Percentiles rank a stretch among this genome's conserved stretches.
Conservation (phyloP, 2,888 invertebrate genomes). For the Harpalus rubripes region DNA sequence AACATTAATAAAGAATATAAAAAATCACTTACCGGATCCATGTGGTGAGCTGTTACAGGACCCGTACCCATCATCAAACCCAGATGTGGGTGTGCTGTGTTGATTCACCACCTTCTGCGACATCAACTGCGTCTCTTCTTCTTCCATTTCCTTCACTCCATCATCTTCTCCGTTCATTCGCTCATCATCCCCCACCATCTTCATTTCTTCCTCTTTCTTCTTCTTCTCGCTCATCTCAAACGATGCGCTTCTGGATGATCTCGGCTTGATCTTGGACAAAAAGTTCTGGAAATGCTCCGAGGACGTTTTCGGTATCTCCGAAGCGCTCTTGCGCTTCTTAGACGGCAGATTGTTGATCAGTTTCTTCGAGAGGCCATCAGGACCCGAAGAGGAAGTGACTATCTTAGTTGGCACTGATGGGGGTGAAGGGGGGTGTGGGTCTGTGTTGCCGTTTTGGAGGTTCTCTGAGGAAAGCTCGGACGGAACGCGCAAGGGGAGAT, state of each 20-base stretch:
- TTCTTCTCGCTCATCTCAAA: constrained; percentile 61
- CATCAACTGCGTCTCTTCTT: constrained; percentile 75
- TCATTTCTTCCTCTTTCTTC: constrained; percentile 37
- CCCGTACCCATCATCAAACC: constrained; percentile 83
- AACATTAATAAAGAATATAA: background rate
- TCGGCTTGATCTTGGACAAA: constrained; percentile 60
- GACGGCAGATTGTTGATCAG: constrained; percentile 35
- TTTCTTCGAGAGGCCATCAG: constrained; percentile 53
- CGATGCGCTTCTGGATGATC: constrained; percentile 57
- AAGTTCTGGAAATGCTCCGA: constrained; percentile 66
- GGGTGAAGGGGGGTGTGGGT: constrained; percentile 54
- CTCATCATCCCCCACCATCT: constrained; percentile 74
- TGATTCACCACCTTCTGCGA: constrained; percentile 74
- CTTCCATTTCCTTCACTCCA: constrained; percentile 77
- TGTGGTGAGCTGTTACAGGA: constrained; percentile 84
- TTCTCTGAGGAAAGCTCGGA: constrained; percentile 59
- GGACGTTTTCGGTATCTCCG: constrained; percentile 72
- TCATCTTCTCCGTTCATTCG: constrained; percentile 75
- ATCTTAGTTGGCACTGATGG: constrained; percentile 44
- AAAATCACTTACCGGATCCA: constrained; percentile 79
- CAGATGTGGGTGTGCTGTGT: constrained; percentile 74
- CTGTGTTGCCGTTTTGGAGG: constrained; percentile 61
- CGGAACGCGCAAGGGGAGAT: constrained; percentile 72
- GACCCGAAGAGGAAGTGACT: constrained; percentile 53
- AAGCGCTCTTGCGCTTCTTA: constrained; percentile 71